These are phyloP conservation scores for Vultur gryphus DNA, from an alignment of 2,797 vertebrate genomes.

Conservation along the genomic window DNA sequence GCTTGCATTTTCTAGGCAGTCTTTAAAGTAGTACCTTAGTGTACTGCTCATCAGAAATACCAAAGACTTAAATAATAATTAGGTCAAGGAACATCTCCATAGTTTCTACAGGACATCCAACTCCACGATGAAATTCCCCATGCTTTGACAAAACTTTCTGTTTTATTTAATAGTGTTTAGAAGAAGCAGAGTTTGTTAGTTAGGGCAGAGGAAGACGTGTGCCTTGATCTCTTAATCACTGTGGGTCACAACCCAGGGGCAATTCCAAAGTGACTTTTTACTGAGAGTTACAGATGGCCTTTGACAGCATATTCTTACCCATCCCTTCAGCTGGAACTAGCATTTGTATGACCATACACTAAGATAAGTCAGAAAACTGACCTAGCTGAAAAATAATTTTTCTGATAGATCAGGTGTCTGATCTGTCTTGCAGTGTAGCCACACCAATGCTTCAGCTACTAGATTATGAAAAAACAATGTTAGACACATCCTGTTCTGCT, in stretches of 20 bases:
- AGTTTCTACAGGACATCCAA: neutral
- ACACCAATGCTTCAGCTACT: neutral
- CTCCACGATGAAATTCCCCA: neutral
- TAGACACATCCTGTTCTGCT: neutral
- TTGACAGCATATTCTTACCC: neutral
- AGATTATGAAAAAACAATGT: neutral
- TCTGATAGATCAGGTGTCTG: neutral
- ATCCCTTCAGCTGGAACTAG: neutral
- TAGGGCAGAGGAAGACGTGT: neutral
- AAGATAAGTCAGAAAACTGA: neutral
- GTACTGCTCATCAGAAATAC: neutral
- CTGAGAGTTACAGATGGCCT: neutral
- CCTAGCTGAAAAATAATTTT: neutral
- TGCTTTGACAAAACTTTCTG: neutral
- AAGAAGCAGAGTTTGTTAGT: neutral
- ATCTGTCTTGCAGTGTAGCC: neutral
- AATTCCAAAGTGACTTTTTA: neutral
- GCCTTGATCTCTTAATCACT: neutral
- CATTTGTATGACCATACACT: neutral
- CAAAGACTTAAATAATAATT: neutral
- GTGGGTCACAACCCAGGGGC: neutral
- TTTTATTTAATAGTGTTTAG: neutral
- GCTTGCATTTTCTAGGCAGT: neutral
- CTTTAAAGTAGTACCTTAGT: neutral
- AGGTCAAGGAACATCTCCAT: neutral